These are phyloP conservation scores for Meganola albula DNA, from an alignment of 2,888 invertebrate species.

Conservation along the genomic window DNA sequence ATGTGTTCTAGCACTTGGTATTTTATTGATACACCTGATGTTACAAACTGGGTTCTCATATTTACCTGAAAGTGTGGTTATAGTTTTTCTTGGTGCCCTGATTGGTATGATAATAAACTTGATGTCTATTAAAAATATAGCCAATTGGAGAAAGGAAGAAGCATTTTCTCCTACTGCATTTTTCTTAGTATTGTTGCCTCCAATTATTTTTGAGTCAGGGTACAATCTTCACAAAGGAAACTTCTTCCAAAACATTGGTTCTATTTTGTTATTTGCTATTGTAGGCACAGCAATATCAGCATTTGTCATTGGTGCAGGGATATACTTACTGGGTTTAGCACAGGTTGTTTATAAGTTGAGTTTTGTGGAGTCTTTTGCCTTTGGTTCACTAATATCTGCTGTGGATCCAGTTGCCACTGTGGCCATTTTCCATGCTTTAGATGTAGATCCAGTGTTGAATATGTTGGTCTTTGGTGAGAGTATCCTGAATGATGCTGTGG, in stretches of 20 bases:
- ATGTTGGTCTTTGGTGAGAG: conserved; percentile 99
- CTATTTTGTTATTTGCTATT: conserved; percentile 98
- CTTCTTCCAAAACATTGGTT: conserved; percentile 98
- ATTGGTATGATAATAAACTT: conserved; percentile 94
- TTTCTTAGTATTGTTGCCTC: conserved; percentile 96
- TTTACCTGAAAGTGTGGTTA: conserved; percentile 97
- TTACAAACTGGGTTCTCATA: conserved; percentile 97
- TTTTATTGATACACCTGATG: conserved; percentile 95
- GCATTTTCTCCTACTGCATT: conserved; percentile 99
- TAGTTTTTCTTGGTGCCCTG: conserved; percentile 95
- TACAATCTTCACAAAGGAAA: conserved; percentile 99
- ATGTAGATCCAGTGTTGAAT: conserved; percentile 97
- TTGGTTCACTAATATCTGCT: conserved; percentile 98
- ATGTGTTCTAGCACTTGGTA: conserved; percentile 95
- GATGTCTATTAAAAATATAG: conserved; percentile 91
- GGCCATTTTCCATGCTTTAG: conserved; percentile 98
- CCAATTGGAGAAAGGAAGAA: conserved; percentile 98
- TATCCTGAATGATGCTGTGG: conserved; percentile 98
- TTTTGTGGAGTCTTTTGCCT: conserved; percentile 98
- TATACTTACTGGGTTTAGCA: conserved; percentile 95
- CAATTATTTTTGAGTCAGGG: conserved; percentile 99
- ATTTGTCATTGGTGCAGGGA: conserved; percentile 96
- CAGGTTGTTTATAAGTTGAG: conserved; percentile 93
- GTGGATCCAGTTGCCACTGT: conserved; percentile 99
- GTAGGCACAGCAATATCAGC: conserved; percentile 98